Evolutionary conservation across 2,888 invertebrate species (phyloP).

Genomic region (Nemurella pictetii): DNA sequence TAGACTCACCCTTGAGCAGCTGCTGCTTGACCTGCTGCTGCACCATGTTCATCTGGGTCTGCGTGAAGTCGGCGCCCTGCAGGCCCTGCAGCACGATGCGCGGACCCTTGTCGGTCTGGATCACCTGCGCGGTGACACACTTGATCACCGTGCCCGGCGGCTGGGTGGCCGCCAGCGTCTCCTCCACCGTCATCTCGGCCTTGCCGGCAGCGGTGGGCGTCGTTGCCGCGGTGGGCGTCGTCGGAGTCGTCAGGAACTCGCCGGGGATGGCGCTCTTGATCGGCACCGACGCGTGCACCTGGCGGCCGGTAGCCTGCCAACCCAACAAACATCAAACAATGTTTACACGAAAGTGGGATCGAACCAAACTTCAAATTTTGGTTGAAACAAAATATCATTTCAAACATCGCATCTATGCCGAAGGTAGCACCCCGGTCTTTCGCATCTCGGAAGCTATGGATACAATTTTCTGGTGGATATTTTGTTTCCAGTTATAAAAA

Average conservation of each 20-base stretch:
- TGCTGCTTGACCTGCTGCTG: conserved; percentile 91
- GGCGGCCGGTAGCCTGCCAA: too few relatives aligned
- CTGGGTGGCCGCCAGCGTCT: conserved; percentile 68
- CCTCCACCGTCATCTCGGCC: conserved; percentile 27
- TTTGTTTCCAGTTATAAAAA: too few relatives aligned
- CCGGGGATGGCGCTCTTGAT: not conserved
- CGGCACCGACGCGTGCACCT: not conserved
- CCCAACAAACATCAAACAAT: too few relatives aligned
- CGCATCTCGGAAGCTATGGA: too few relatives aligned
- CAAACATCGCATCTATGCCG: too few relatives aligned
- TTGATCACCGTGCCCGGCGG: conserved; percentile 85
- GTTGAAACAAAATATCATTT: too few relatives aligned
- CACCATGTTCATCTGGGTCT: conserved; percentile 77
- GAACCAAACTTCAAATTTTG: too few relatives aligned
- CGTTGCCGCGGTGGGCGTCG: not conserved
- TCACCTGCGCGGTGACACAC: conserved; percentile 84
- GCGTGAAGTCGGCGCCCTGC: conserved; percentile 80
- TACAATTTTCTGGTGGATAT: too few relatives aligned
- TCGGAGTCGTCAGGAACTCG: not conserved
- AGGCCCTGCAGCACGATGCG: conserved; percentile 84
- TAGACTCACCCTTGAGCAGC: conserved; percentile 71
- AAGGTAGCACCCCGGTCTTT: too few relatives aligned
- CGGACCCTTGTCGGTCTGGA: conserved; percentile 82
- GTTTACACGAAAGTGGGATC: too few relatives aligned
- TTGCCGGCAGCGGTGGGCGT: not conserved